phyloP scores from a whole-genome alignment of 2,113 vertebrate genomes.

The Petrocephalus microphthalmus region DNA sequence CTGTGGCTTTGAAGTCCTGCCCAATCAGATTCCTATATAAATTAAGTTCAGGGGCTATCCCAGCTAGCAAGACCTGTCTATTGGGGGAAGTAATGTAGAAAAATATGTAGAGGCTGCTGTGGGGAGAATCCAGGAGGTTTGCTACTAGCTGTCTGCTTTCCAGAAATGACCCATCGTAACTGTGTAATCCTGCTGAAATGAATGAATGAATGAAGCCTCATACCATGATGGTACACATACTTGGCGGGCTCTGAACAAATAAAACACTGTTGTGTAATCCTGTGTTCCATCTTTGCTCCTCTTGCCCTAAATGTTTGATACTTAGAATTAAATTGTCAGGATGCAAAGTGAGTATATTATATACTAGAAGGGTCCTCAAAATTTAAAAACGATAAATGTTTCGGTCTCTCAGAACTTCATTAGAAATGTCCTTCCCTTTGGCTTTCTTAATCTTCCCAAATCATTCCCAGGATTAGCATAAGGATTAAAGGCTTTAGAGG shows the following conservation, averaged over 20 bases:
- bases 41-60: slow-evolving; percentile 31
- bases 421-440: not conserved
- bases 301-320: not conserved
- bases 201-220: slow-evolving; percentile 31
- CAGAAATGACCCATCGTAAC: slow-evolving; percentile 15
- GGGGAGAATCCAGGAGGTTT: not conserved
- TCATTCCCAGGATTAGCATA: slow-evolving; percentile 11
- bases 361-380: not conserved
- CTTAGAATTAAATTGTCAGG: not conserved
- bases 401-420: not conserved
- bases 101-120: slow-evolving; percentile 31
- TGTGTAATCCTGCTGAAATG: slow-evolving; percentile 30
- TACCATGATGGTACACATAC: not conserved
- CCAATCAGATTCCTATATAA: not conserved
- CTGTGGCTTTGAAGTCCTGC: not conserved
- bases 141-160: not conserved
- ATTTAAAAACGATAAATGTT: too few species aligned
- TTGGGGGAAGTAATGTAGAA: slow-evolving; percentile 23
- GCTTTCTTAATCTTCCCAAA: slow-evolving; percentile 22
- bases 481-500: slow-evolving; percentile 16
- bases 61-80: slow-evolving; percentile 18
- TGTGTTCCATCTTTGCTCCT: not conserved
- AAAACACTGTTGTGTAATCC: not conserved
- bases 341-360: not conserved
- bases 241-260: not conserved